Evolutionary conservation across 2,888 invertebrate species (phyloP).

Genomic region (Watsonalla cultraria): DNA sequence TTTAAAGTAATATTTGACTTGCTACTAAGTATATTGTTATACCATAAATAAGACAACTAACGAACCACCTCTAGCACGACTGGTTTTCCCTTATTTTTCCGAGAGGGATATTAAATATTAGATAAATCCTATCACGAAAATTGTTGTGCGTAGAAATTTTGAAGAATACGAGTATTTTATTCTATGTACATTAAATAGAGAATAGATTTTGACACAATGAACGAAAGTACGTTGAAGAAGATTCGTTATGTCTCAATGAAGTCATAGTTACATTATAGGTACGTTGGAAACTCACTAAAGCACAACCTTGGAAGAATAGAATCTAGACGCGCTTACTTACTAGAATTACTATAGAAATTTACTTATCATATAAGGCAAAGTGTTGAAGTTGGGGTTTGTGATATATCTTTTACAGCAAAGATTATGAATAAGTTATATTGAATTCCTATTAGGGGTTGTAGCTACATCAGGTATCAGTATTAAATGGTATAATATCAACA

Average conservation of each 20-base stretch:
- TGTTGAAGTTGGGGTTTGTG: slow-evolving; percentile 71
- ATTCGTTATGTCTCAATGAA: slow-evolving; percentile 41
- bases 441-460: not conserved
- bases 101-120: not conserved
- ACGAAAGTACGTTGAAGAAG: slow-evolving; percentile 40
- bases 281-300: slow-evolving; percentile 72
- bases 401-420: slow-evolving; percentile 38
- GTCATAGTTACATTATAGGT: slow-evolving; percentile 26
- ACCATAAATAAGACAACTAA: too few species aligned
- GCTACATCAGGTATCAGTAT: too few species aligned
- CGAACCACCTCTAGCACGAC: not conserved
- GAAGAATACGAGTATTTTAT: slow-evolving; percentile 35
- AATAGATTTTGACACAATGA: slow-evolving; percentile 37
- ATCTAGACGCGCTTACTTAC: slow-evolving; percentile 72
- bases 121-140: slow-evolving; percentile 54
- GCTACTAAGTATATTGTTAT: too few species aligned
- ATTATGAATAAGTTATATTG: slow-evolving; percentile 1
- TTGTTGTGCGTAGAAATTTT: slow-evolving; percentile 73
- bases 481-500: too few species aligned
- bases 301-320: slow-evolving; percentile 79
- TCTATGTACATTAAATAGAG: slow-evolving; percentile 55
- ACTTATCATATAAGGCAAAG: slow-evolving; percentile 73
- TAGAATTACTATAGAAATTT: slow-evolving; percentile 67
- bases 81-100: not conserved
- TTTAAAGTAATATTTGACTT: too few species aligned